A percentile compares a stretch with the other conserved stretches of the same genome.
Conservation (phyloP, 2,113 vertebrate genomes). For the Machaerirhynchus nigripectus region DNA sequence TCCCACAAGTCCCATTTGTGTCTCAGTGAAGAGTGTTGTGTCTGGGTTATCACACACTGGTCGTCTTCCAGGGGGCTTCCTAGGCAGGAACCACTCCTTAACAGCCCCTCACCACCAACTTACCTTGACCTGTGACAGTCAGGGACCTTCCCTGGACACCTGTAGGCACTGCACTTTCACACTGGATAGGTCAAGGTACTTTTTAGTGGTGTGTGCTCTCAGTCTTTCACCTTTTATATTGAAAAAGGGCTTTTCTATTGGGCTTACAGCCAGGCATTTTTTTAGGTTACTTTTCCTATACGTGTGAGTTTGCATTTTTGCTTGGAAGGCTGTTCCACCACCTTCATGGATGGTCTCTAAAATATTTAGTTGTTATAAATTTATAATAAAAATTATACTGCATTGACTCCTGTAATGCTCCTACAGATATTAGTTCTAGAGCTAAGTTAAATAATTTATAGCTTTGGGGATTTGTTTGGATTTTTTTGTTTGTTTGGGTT, state of each 20-base stretch:
- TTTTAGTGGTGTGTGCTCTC: too few species aligned
- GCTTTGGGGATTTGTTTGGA: neutral
- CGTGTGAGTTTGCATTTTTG: neutral
- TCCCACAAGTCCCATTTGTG: neutral
- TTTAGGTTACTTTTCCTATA: neutral
- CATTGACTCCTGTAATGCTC: neutral
- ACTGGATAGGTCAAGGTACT: rapidly evolving
- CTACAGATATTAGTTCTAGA: neutral
- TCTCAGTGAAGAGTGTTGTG: neutral
- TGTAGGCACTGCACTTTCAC: neutral
- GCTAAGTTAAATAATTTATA: neutral
- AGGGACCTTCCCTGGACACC: neutral
- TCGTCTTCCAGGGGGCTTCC: neutral
- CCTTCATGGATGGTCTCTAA: neutral
- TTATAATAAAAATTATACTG: neutral
- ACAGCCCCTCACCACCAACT: neutral
- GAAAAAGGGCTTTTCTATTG: neutral
- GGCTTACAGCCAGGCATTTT: neutral
- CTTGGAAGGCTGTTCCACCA: neutral
- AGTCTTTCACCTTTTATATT: neutral
- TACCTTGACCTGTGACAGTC: neutral
- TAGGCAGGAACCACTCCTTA: neutral
- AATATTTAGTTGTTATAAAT: neutral
- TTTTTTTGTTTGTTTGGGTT: rapidly evolving
- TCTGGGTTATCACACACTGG: neutral